Conservation (phyloP, 2,113 vertebrate species). For the Greenwoodochromis staneri region DNA sequence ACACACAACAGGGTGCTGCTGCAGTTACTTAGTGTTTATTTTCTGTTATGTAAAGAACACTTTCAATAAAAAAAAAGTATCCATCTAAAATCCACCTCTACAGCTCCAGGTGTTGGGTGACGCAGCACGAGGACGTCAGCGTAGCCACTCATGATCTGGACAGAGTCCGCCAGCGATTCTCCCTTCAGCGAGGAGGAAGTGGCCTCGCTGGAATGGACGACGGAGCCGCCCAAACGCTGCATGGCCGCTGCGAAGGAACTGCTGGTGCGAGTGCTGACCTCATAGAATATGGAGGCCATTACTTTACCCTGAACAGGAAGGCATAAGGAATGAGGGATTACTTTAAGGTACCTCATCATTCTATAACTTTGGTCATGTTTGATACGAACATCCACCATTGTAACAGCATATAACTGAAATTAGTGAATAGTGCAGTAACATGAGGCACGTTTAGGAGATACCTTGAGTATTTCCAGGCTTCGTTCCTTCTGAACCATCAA, state of each 20-base stretch:
- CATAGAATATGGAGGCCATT: constrained; percentile 97
- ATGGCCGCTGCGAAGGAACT: constrained; percentile 92
- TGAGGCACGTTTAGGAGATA: constrained; percentile 14
- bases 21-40: background rate
- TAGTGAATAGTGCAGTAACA: background rate
- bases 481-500: constrained; percentile 94
- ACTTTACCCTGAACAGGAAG: constrained; percentile 80
- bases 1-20: background rate
- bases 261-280: constrained; percentile 93
- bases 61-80: background rate
- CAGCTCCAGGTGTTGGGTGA: constrained; percentile 86
- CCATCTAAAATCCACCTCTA: constrained; percentile 75
- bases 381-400: background rate
- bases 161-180: constrained; percentile 87
- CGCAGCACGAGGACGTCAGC: constrained; percentile 88
- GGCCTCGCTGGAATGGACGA: constrained; percentile 86
- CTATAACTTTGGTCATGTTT: background rate
- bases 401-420: background rate
- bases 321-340: background rate
- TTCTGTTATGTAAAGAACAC: background rate
- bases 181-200: constrained; percentile 94
- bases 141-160: constrained; percentile 96
- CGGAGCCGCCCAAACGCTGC: constrained; percentile 87
- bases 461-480: constrained; percentile 92
- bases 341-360: background rate